phyloP scores from a whole-genome alignment of 2,888 invertebrate genomes.

The Formica aserva region DNA sequence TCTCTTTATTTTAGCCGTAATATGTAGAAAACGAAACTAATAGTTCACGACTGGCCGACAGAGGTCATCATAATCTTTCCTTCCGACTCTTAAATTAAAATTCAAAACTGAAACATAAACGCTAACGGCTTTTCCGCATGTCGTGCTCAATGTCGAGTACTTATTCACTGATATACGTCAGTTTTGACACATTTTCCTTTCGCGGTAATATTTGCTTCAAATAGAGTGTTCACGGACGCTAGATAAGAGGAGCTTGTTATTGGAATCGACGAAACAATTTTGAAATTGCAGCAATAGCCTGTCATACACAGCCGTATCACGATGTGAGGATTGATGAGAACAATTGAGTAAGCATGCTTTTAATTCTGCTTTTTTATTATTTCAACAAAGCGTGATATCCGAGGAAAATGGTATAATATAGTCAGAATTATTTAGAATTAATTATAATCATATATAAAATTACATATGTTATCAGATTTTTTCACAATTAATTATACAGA shows the following conservation, averaged over 20 bases:
- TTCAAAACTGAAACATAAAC: constrained; percentile 29
- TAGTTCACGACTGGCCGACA: too few species aligned
- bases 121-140: constrained; percentile 9
- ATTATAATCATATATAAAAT: too few species aligned
- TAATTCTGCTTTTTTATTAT: neutral
- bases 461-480: too few species aligned
- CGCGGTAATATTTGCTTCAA: neutral
- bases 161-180: neutral
- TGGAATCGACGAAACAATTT: neutral
- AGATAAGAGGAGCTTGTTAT: neutral
- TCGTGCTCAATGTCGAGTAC: neutral
- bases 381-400: neutral
- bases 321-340: neutral
- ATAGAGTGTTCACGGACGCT: neutral
- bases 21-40: too few species aligned
- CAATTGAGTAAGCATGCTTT: neutral
- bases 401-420: too few species aligned
- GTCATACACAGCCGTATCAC: neutral
- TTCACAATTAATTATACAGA: too few species aligned
- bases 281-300: neutral
- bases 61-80: too few species aligned
- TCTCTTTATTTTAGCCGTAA: too few species aligned
- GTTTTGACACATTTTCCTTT: neutral
- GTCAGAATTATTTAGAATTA: too few species aligned
- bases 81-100: constrained; percentile 4